Evolutionary conservation across 1,140 invertebrate genomes (phyloP).

Genomic region (Drosophila ogumai): DNA sequence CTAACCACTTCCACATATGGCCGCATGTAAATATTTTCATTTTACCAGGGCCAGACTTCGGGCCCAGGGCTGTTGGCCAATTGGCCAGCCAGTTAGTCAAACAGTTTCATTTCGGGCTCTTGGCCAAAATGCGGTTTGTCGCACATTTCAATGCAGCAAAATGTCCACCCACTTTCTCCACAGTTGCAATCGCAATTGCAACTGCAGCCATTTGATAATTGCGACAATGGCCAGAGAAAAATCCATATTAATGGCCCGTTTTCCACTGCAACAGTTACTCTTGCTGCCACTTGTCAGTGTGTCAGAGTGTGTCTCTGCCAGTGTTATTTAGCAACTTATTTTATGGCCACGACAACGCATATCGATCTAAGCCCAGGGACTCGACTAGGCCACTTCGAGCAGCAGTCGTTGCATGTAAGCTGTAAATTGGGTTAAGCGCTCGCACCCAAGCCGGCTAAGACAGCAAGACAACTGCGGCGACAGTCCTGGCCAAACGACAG

Average conservation of each 20-base stretch:
- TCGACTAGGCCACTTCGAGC: slow-evolving; percentile 39
- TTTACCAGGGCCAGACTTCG: slow-evolving; percentile 21
- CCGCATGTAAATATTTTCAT: slow-evolving; percentile 56
- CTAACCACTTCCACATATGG: slow-evolving; percentile 44
- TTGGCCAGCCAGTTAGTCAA: slow-evolving; percentile 69
- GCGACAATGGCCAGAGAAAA: slow-evolving; percentile 45
- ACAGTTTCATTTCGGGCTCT: slow-evolving; percentile 58
- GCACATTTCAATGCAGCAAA: slow-evolving; percentile 69
- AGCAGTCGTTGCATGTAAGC: slow-evolving; percentile 41
- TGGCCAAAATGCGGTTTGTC: slow-evolving; percentile 69
- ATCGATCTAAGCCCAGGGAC: slow-evolving; percentile 59
- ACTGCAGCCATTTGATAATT: slow-evolving; percentile 72
- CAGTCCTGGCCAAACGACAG: slow-evolving; percentile 21
- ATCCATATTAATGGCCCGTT: slow-evolving; percentile 64
- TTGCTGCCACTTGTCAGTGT: slow-evolving; percentile 16
- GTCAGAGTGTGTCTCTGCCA: not conserved
- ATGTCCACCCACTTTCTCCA: slow-evolving; percentile 50
- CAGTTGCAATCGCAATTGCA: slow-evolving; percentile 28
- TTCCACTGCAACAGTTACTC: slow-evolving; percentile 34
- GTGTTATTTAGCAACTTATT: slow-evolving; percentile 27
- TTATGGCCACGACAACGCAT: slow-evolving; percentile 69
- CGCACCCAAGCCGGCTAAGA: slow-evolving; percentile 30
- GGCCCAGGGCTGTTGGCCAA: slow-evolving; percentile 38
- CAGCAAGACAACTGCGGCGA: slow-evolving; percentile 37
- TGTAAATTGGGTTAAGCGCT: slow-evolving; percentile 71